These are phyloP conservation scores for Onthophagus taurus DNA, from an alignment of 1,140 invertebrate species.

Conservation along the genomic window DNA sequence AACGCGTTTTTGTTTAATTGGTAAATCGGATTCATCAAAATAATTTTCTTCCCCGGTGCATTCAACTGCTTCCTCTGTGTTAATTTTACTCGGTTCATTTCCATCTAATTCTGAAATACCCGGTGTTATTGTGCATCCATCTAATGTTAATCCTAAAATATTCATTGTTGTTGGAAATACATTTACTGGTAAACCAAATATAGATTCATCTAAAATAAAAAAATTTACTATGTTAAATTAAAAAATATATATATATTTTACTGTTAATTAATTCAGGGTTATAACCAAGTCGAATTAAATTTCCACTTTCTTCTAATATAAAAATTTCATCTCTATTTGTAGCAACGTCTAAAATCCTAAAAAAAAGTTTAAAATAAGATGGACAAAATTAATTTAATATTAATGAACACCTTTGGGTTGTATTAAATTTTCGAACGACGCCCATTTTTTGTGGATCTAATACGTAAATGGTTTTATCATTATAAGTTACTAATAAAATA, in stretches of 20 bases:
- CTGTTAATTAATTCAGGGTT: conserved; percentile 40
- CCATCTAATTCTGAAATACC: not conserved
- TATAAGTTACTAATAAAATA: conserved; percentile 64
- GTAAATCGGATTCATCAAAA: conserved; percentile 2
- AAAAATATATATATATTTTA: conserved; percentile 22
- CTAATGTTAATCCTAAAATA: too few species aligned
- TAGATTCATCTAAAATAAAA: conserved; percentile 3
- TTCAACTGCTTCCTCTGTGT: conserved; percentile 47
- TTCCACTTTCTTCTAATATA: conserved; percentile 58
- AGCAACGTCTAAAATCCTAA: conserved; percentile 48
- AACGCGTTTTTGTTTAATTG: conserved; percentile 11
- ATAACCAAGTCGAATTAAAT: conserved; percentile 54
- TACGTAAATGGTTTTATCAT: conserved; percentile 59
- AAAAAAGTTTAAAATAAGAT: too few species aligned
- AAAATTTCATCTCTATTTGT: conserved; percentile 71
- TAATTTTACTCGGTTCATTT: conserved; percentile 23
- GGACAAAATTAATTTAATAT: too few species aligned
- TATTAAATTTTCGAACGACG: conserved; percentile 45
- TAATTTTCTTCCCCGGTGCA: conserved; percentile 17
- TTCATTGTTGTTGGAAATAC: too few species aligned
- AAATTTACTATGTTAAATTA: too few species aligned
- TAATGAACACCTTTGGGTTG: conserved; percentile 34
- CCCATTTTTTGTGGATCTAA: conserved; percentile 56
- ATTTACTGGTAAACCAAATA: too few species aligned
- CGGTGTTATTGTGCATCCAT: too few species aligned